phyloP scores from a whole-genome alignment of 2,797 vertebrate genomes.

The Heliangelus exortis region DNA sequence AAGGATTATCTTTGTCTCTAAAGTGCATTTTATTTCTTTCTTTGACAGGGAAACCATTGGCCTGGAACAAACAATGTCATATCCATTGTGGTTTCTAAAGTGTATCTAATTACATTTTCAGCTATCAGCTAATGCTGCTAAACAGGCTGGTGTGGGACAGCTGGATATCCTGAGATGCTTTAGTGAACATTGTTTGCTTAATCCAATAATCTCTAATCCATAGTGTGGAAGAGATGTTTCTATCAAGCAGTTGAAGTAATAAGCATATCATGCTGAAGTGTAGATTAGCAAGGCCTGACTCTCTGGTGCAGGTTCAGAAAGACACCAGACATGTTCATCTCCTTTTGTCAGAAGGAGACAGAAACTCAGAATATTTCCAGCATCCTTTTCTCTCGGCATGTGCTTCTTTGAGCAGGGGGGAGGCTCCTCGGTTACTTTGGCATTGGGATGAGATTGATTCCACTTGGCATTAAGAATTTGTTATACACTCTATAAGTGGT shows the following conservation, averaged over 20 bases:
- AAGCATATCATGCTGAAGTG: background rate
- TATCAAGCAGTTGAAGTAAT: background rate
- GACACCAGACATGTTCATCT: background rate
- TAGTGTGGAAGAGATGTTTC: background rate
- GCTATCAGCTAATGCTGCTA: background rate
- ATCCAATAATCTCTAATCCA: conserved; percentile 1
- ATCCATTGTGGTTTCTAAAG: background rate
- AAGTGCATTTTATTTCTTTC: background rate
- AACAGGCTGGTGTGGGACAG: background rate
- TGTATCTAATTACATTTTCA: background rate
- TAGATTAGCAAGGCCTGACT: background rate
- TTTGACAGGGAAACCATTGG: background rate
- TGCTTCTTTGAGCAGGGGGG: background rate
- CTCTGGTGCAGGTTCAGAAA: background rate
- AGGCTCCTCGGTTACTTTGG: background rate
- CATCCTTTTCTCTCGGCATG: background rate
- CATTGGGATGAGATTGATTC: background rate
- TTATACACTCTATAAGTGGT: background rate
- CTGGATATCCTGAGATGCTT: background rate
- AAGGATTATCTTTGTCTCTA: conserved; percentile 16
- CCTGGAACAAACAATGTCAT: background rate
- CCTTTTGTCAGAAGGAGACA: background rate
- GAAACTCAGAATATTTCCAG: background rate
- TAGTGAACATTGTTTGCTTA: background rate
- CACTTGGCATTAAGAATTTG: background rate